phyloP scores from a whole-genome alignment of 2,888 invertebrate species.

The Geophilus truncorum region DNA sequence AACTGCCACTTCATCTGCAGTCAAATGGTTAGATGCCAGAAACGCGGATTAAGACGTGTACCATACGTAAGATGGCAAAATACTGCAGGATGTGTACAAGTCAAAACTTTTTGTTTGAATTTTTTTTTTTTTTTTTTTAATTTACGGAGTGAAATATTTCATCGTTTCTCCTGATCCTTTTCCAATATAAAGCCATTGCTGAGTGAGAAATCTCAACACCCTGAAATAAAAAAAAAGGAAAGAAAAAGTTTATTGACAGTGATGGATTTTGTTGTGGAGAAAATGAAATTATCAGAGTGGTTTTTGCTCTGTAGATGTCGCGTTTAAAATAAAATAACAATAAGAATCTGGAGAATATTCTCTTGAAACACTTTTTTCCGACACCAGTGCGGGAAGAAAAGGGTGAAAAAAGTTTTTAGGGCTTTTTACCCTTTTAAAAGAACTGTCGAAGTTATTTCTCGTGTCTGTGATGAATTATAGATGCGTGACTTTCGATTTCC shows the following conservation, averaged over 20 bases:
- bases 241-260: neutral
- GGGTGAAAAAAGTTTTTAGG: neutral
- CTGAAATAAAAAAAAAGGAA: neutral
- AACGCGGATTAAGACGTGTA: neutral
- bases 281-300: neutral
- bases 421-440: neutral
- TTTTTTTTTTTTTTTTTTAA: too few species aligned
- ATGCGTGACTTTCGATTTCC: neutral
- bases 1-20: neutral
- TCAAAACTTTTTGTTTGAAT: neutral
- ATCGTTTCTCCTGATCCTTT: neutral
- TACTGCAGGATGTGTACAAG: too few species aligned
- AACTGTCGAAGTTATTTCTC: neutral
- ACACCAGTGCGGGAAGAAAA: neutral
- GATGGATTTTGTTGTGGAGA: neutral
- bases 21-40: neutral
- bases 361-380: neutral
- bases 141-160: neutral
- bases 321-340: neutral
- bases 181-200: too few species aligned
- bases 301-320: too few species aligned
- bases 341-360: neutral
- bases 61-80: neutral
- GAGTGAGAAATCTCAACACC: too few species aligned
- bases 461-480: neutral